Conservation (phyloP, 2,888 invertebrate genomes). For the Torymus texanus region DNA sequence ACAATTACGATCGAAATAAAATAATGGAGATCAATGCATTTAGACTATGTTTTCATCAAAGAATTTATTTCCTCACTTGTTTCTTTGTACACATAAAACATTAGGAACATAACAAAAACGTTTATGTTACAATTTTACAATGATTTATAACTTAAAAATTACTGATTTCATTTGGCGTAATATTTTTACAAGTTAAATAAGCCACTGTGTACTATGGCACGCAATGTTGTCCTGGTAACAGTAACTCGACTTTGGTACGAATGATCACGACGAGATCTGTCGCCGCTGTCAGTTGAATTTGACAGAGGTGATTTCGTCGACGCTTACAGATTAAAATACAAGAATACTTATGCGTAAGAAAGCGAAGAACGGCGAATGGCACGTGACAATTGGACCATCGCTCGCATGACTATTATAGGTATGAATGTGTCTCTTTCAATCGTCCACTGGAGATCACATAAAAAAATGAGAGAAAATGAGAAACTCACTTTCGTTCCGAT, state of each 20-base stretch:
- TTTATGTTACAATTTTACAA: constrained; percentile 57
- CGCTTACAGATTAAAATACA: constrained; percentile 8
- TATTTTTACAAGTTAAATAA: constrained; percentile 35
- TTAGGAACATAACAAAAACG: constrained; percentile 52
- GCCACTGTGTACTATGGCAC: constrained; percentile 60
- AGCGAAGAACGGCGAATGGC: constrained; percentile 27
- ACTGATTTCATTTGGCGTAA: constrained; percentile 32
- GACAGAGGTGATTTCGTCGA: not conserved
- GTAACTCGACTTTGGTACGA: constrained; percentile 64
- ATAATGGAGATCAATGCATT: not conserved
- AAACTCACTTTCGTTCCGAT: not conserved
- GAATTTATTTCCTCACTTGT: constrained; percentile 45
- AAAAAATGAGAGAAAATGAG: constrained; percentile 1
- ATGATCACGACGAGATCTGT: constrained; percentile 16
- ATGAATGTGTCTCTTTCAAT: constrained; percentile 14
- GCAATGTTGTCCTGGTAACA: constrained; percentile 60
- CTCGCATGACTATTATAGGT: not conserved
- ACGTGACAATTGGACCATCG: constrained; percentile 25
- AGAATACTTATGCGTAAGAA: constrained; percentile 17
- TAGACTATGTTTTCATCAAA: constrained; percentile 30
- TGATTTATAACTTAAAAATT: constrained; percentile 39
- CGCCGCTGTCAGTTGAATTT: not conserved
- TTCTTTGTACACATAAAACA: constrained; percentile 53
- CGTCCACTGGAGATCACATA: constrained; percentile 18
- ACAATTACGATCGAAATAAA: constrained; percentile 4